Evolutionary conservation across 2,113 vertebrate species (phyloP), one percentile per base, ranked within the genome.

Genomic region (Daphoenositta chrysoptera): DNA sequence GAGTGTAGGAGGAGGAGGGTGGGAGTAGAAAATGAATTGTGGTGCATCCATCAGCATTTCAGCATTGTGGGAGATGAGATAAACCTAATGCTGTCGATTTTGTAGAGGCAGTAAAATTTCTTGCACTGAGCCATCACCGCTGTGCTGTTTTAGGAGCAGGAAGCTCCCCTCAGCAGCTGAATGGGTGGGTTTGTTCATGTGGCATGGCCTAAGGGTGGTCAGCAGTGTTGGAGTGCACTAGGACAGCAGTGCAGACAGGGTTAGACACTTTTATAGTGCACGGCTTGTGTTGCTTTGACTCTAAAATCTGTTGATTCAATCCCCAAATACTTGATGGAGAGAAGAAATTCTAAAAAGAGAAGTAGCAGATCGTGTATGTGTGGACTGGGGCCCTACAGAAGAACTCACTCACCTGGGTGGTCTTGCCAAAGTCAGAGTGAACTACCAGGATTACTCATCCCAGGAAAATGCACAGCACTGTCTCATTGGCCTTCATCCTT

Each of bases 21-120:
- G 92, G 96, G 96, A 96, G 93, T 95, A 95, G 83, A 97, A 86
- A 95, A 96, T 93, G 94, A 96, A 96, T 93, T 92, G 86, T 87
- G 88, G 83, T 94, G 90, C 92, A 96, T 94, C 90, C 93, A 96
- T 93, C 86, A 96, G 92, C 83, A 75, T 94, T 96, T 95, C 51
- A 9, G 94, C 79, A 48, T 84, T 83, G 92, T 93, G 80, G 80
- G 86, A 96, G 96, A 95, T 60, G 83, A 96, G 93, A 94, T 95
- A 96, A 96, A 96, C 76, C 75, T 92, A 88, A 90, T 21, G 13
- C 85, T 92, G 93, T 96, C 77, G 82, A 37, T 60, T 71, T 85
- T 87, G 91, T 76, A 82, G 80, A 79, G 42, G 91, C 28, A 17
- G 80, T 78, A 94, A 60, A 81, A 87, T 89, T 58, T 92, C 61